Evolutionary conservation across 2,113 vertebrate species (phyloP), one percentile per base, ranked within the genome.

Genomic region (Lepus americanus): DNA sequence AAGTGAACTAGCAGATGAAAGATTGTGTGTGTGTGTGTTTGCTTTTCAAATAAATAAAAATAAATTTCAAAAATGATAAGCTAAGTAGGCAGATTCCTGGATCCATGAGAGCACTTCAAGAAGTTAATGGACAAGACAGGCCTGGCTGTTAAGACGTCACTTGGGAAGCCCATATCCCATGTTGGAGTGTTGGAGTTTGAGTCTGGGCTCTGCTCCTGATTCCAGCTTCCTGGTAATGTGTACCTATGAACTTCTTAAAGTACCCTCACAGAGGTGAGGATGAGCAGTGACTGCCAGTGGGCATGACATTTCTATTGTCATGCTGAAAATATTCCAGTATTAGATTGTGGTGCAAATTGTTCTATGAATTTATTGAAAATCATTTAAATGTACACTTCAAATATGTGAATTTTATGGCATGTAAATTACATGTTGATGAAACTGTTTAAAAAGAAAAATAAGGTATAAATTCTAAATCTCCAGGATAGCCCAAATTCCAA

Each of bases 301-400:
- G 4, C 14, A 61, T 0, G 7, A 73, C 23, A 23, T 64, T 89
- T 80, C 66, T 80, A 89, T 29, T 17, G 39, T 82, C 51, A 11
- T 95, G 63, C 25, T 23, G 17, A 63, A 95, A 85, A 79, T 82
- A 49, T 78, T 86, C 36, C 49, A 84, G 67, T 67, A 74, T 72
- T 78, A 84, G 72, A 92, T 36, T 84, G n/a, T 76, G 10, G 4
- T 44, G 0, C 87, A 77, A 83, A 22, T 49, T 82, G 25, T 76
- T 66, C 76, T 63, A 2, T 55, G 87, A 92, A 29, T 87, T 19
- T 87, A 81, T 70, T 77, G n/a, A 90, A 74, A 91, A 74, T 73
- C 33, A 91, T 63, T 79, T 31, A 69, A 31, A 55, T 67, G 9
- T 95, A 73, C 27, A 74, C 39, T 94, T 53, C 87, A 89, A 79